These are phyloP conservation scores for Aphidius gifuensis DNA, from an alignment of 1,140 invertebrate species.

Conservation along the genomic window DNA sequence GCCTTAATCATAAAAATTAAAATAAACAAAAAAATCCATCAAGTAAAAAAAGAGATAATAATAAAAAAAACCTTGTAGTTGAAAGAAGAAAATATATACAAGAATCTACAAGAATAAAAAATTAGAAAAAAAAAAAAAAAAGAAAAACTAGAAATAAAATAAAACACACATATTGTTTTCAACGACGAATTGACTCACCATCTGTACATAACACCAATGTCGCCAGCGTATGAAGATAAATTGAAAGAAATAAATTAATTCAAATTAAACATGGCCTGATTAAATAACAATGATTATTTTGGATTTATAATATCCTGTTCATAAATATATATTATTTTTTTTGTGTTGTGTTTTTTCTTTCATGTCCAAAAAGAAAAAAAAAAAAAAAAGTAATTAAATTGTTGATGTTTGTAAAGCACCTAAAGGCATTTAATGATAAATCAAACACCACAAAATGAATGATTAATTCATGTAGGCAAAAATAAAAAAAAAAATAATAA, in stretches of 20 bases:
- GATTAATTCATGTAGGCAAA: neutral
- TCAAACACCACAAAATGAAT: neutral
- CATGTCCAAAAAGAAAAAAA: slow-evolving; percentile 7
- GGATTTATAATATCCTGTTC: too few relatives aligned
- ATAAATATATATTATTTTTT: too few relatives aligned
- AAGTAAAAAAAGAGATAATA: too few relatives aligned
- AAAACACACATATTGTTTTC: slow-evolving; percentile 35
- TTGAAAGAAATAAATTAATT: slow-evolving; percentile 42
- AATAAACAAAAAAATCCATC: too few relatives aligned
- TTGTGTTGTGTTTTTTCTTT: slow-evolving; percentile 13
- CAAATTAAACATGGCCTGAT: slow-evolving; percentile 35
- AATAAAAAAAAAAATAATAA: too few relatives aligned
- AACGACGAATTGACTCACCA: slow-evolving; percentile 45
- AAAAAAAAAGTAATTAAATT: neutral
- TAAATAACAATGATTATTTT: slow-evolving; percentile 32
- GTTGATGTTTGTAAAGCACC: too few relatives aligned
- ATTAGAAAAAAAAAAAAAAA: slow-evolving; percentile 17
- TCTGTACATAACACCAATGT: slow-evolving; percentile 48
- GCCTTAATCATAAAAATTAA: too few relatives aligned
- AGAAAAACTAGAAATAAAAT: slow-evolving; percentile 34
- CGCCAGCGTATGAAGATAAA: slow-evolving; percentile 46
- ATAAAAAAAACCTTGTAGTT: neutral
- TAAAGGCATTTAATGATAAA: neutral
- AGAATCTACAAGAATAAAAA: slow-evolving; percentile 17
- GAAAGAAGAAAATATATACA: slow-evolving; percentile 1